Conservation (phyloP, 2,113 vertebrate species). For the Scartelaos histophorus region DNA sequence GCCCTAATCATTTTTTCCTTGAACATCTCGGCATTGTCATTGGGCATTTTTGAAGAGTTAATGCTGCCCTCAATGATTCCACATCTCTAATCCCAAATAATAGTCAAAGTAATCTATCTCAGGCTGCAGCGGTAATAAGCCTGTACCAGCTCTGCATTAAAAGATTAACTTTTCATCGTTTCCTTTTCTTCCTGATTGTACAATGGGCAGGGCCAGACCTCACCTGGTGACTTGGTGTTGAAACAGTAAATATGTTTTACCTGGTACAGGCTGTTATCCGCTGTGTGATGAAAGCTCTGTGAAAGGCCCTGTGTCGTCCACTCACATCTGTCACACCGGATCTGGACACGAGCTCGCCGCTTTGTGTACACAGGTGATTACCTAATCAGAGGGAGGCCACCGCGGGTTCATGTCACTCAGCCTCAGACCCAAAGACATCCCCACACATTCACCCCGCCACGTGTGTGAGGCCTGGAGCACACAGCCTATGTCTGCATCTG, state of each 20-base stretch:
- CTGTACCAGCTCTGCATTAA: conserved; percentile 63
- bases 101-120: conserved; percentile 18
- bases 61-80: background rate
- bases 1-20: background rate
- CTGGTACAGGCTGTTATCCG: conserved; percentile 59
- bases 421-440: conserved; percentile 42
- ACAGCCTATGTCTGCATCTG: background rate
- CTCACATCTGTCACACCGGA: conserved; percentile 69
- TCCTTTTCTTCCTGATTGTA: conserved; percentile 41
- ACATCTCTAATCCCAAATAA: conserved; percentile 16
- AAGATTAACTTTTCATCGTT: conserved; percentile 76
- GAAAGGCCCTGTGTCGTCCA: conserved; percentile 65
- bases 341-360: conserved; percentile 54
- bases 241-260: conserved; percentile 63
- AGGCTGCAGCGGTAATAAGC: conserved; percentile 38
- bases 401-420: conserved; percentile 76
- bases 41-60: background rate
- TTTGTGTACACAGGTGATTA: conserved; percentile 82
- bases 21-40: background rate
- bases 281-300: conserved; percentile 61
- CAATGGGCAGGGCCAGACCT: conserved; percentile 55
- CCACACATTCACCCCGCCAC: conserved; percentile 40
- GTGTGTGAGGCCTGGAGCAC: conserved; percentile 11
- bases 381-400: conserved; percentile 76
- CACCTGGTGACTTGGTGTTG: conserved; percentile 64